Conservation (phyloP, 2,888 invertebrate genomes). For the Eueremaeus valkanovi region DNA sequence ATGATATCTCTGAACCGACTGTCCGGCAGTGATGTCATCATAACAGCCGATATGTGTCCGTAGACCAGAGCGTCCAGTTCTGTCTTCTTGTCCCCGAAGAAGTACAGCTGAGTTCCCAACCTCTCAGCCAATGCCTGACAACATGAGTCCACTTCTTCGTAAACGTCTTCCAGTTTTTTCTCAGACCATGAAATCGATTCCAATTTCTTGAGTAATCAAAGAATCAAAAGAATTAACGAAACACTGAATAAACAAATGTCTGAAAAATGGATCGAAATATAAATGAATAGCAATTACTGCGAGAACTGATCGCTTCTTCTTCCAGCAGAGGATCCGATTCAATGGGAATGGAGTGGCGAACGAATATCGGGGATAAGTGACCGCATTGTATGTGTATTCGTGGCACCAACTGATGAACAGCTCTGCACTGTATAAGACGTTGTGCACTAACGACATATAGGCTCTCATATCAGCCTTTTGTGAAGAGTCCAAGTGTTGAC, state of each 20-base stretch:
- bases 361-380: conserved; percentile 79
- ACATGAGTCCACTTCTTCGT: conserved; percentile 68
- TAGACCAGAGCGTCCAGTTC: conserved; percentile 94
- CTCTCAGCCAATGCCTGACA: conserved; percentile 81
- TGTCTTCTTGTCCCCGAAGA: conserved; percentile 64
- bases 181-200: conserved; percentile 76
- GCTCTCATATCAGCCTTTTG: conserved; percentile 88
- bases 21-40: conserved; percentile 82
- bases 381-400: conserved; percentile 68
- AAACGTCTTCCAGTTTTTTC: conserved; percentile 55
- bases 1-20: conserved; percentile 75
- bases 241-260: not conserved
- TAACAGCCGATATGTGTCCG: conserved; percentile 91
- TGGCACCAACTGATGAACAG: conserved; percentile 84
- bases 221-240: too few species aligned
- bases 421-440: conserved; percentile 86
- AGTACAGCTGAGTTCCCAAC: conserved; percentile 72
- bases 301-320: conserved; percentile 63
- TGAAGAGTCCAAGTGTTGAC: conserved; percentile 65
- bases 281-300: conserved; percentile 51
- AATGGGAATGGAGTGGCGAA: conserved; percentile 92
- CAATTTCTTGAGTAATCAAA: conserved; percentile 61
- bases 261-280: not conserved
- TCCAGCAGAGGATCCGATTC: conserved; percentile 71
- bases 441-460: conserved; percentile 80